Evolutionary conservation across 1,140 invertebrate genomes (phyloP).

Genomic region (Drosophila nikananu): DNA sequence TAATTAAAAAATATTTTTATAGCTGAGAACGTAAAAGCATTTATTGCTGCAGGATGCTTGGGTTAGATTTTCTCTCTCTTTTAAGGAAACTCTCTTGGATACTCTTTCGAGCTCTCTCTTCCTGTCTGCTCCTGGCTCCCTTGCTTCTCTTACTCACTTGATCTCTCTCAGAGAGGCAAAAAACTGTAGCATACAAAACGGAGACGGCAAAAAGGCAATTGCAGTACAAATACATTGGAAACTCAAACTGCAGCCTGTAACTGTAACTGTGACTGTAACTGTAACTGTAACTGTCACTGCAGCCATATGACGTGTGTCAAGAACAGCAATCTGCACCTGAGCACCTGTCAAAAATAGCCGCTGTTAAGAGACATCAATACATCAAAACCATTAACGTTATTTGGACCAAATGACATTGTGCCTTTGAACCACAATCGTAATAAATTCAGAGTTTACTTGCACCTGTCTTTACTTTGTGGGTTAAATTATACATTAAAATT

Average conservation of each 20-base stretch:
- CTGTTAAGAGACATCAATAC: constrained; percentile 14
- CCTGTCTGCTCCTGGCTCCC: not conserved
- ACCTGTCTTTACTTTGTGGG: not conserved
- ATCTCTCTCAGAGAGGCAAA: constrained; percentile 9
- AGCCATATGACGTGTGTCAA: constrained; percentile 43
- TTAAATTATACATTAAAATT: not conserved
- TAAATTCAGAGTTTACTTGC: not conserved
- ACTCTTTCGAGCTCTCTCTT: constrained; percentile 8
- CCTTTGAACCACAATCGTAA: not conserved
- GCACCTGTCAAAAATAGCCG: constrained; percentile 27
- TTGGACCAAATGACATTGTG: not conserved
- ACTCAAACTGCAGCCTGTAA: constrained; percentile 15
- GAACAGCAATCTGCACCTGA: constrained; percentile 28
- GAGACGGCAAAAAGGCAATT: constrained; percentile 25
- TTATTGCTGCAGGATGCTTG: not conserved
- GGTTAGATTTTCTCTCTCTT: not conserved
- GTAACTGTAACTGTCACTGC: constrained; percentile 11
- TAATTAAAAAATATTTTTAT: not conserved
- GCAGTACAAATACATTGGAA: constrained; percentile 17
- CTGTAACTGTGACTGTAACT: not conserved
- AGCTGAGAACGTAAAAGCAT: too few species aligned
- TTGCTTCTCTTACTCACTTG: not conserved
- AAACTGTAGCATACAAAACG: constrained; percentile 58
- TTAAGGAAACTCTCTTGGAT: not conserved
- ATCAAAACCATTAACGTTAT: not conserved